Percentiles rank a stretch among this genome's conserved stretches.
Evolutionary conservation across 2,888 invertebrate genomes (phyloP).

Genomic region (Drosophila nigricruria): DNA sequence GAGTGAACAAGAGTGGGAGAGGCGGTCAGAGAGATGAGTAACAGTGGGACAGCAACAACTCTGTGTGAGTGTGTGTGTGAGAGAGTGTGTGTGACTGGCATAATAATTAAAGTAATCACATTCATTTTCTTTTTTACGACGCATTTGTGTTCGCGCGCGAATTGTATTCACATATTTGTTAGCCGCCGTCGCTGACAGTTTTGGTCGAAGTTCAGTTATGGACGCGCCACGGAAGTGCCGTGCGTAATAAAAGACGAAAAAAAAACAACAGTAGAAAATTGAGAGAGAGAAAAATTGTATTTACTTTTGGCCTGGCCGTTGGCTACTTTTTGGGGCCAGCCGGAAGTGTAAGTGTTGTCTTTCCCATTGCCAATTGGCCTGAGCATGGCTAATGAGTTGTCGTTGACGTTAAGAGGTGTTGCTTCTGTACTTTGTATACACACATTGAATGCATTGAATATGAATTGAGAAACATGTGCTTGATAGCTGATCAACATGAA

Average conservation of each 20-base stretch:
- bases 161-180: constrained; percentile 43
- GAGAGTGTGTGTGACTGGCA: constrained; percentile 63
- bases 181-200: constrained; percentile 39
- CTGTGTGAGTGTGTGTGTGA: constrained; percentile 20
- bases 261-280: not conserved
- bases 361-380: constrained; percentile 45
- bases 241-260: constrained; percentile 33
- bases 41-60: constrained; percentile 31
- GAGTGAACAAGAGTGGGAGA: constrained; percentile 1
- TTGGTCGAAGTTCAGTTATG: constrained; percentile 59
- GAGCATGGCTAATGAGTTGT: constrained; percentile 70
- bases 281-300: constrained; percentile 13
- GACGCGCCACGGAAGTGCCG: constrained; percentile 52
- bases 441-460: constrained; percentile 40
- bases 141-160: constrained; percentile 24
- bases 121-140: constrained; percentile 48
- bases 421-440: constrained; percentile 45
- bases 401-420: constrained; percentile 46
- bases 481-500: not conserved
- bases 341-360: constrained; percentile 75
- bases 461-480: constrained; percentile 23
- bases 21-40: constrained; percentile 36
- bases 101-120: constrained; percentile 74
- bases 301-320: constrained; percentile 39
- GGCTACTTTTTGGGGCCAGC: constrained; percentile 44